Evolutionary conservation across 2,888 invertebrate genomes (phyloP).

Genomic region (Diplolepis rosae): DNA sequence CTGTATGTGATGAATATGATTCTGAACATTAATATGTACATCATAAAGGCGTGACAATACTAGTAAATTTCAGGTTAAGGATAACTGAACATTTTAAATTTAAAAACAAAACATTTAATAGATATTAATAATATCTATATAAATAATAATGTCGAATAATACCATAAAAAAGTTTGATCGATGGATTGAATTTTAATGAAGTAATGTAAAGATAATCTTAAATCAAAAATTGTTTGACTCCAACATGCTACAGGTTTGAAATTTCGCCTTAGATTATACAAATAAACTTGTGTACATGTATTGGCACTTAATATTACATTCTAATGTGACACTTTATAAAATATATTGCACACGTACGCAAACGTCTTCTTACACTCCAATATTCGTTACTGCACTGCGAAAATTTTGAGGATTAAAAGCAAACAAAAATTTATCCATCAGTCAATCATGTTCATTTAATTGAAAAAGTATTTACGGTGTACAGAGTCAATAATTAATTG

Average conservation of each 20-base stretch:
- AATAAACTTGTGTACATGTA: slow-evolving; percentile 17
- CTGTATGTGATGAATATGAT: neutral
- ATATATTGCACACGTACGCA: slow-evolving; percentile 25
- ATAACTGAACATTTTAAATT: neutral
- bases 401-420: neutral
- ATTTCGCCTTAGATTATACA: neutral
- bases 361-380: slow-evolving; percentile 3
- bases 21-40: neutral
- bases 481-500: neutral
- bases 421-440: neutral
- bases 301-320: slow-evolving; percentile 28
- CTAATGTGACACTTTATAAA: slow-evolving; percentile 10
- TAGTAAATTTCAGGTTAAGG: neutral
- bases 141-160: too few relatives aligned
- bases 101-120: too few relatives aligned
- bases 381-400: slow-evolving; percentile 5
- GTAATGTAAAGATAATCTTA: neutral
- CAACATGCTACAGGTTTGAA: neutral
- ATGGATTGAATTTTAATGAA: neutral
- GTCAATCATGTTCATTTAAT: neutral
- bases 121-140: too few relatives aligned
- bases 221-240: neutral
- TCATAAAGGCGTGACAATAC: neutral
- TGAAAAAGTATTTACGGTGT: neutral
- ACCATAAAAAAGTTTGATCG: neutral